These are phyloP conservation scores for Cryptus armator DNA, from an alignment of 2,888 invertebrate genomes.

Conservation along the genomic window DNA sequence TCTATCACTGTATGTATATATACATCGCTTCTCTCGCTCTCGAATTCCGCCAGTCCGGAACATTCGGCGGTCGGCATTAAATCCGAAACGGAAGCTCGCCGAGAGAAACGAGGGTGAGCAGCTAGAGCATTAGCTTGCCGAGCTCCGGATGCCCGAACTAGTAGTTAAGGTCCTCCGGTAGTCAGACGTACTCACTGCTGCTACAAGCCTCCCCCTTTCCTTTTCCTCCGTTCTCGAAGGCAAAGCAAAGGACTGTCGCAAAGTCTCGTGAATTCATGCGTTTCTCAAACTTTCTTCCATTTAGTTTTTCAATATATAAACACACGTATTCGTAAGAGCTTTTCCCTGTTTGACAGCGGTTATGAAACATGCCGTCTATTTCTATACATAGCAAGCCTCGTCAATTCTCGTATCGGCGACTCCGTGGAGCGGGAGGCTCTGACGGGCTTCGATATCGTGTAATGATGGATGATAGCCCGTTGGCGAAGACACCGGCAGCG, in stretches of 20 bases:
- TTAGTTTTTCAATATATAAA: conserved; percentile 13
- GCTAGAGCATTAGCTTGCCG: conserved; percentile 60
- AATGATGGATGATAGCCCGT: conserved; percentile 80
- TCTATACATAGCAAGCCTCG: conserved; percentile 50
- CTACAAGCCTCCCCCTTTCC: neutral
- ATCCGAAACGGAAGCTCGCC: conserved; percentile 70
- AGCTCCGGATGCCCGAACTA: conserved; percentile 52
- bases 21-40: conserved; percentile 31
- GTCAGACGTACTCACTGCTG: conserved; percentile 48
- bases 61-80: conserved; percentile 70
- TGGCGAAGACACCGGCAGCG: conserved; percentile 66
- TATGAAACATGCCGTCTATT: conserved; percentile 11
- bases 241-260: conserved; percentile 6
- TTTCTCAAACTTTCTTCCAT: conserved; percentile 19
- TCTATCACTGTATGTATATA: conserved; percentile 9
- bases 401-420: conserved; percentile 63
- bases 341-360: neutral
- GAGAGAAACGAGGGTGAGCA: conserved; percentile 35
- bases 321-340: conserved; percentile 10
- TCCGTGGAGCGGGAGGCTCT: conserved; percentile 46
- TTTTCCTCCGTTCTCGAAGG: neutral
- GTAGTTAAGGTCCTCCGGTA: conserved; percentile 60
- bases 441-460: conserved; percentile 74
- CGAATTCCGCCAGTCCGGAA: conserved; percentile 53
- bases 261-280: conserved; percentile 1